Conservation (phyloP, 2,113 vertebrate genomes). For the Bufo bufo region DNA sequence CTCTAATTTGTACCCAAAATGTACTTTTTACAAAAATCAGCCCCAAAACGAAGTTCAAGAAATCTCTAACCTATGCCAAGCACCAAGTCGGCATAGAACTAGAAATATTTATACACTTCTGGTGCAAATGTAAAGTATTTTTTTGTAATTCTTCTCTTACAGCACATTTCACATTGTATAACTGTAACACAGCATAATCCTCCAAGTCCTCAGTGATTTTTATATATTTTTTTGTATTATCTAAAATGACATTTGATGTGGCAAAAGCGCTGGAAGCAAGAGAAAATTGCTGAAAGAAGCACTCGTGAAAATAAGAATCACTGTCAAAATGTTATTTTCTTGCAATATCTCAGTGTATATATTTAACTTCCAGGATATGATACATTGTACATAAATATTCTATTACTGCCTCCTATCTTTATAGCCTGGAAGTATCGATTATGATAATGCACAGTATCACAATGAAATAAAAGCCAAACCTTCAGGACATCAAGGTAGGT, state of each 20-base stretch:
- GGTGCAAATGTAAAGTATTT: background rate
- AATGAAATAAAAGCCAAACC: background rate
- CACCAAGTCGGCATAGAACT: background rate
- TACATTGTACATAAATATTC: background rate
- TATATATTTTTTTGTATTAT: conserved; percentile 11
- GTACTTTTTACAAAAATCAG: too few species aligned
- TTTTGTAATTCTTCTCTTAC: conserved; percentile 19
- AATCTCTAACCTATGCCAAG: too few species aligned
- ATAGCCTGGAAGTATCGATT: background rate
- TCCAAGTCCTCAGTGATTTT: conserved; percentile 28
- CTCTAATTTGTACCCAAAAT: too few species aligned
- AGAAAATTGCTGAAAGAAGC: conserved; percentile 13
- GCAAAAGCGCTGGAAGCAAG: conserved; percentile 19
- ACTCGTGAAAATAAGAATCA: conserved; percentile 2
- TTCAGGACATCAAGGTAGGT: background rate
- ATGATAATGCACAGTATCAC: background rate
- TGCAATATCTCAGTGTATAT: background rate
- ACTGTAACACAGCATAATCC: conserved; percentile 1
- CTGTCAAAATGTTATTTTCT: conserved; percentile 25
- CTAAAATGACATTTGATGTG: conserved; percentile 40
- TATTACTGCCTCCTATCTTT: background rate
- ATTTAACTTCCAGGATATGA: background rate
- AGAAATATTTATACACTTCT: conserved; percentile 2
- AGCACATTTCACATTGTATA: conserved; percentile 20
- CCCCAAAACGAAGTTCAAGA: too few species aligned